phyloP scores from a whole-genome alignment of 2,113 vertebrate species.

The Cottus gobio region DNA sequence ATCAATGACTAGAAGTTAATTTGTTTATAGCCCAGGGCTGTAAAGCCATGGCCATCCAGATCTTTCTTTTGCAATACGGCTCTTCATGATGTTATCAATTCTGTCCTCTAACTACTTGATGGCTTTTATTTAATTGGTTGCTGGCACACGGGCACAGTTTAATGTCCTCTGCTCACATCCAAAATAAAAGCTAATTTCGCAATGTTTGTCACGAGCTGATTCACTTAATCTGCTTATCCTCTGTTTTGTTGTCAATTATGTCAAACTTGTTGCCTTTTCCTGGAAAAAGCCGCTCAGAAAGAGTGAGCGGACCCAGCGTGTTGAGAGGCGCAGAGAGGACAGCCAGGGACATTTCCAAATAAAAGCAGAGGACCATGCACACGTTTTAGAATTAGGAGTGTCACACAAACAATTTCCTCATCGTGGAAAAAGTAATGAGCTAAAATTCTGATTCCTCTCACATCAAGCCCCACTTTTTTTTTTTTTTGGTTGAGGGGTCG shows the following conservation, averaged over 20 bases:
- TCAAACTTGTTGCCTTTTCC: slow-evolving; percentile 51
- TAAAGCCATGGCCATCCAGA: slow-evolving; percentile 6
- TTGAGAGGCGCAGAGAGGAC: slow-evolving; percentile 51
- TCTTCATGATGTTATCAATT: slow-evolving; percentile 49
- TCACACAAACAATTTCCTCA: slow-evolving; percentile 78
- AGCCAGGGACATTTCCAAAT: slow-evolving; percentile 78
- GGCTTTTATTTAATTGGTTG: neutral
- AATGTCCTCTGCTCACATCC: slow-evolving; percentile 22
- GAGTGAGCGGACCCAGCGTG: slow-evolving; percentile 18
- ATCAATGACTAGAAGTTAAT: slow-evolving; percentile 25
- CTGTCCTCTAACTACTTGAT: slow-evolving; percentile 10
- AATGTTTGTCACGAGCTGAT: slow-evolving; percentile 60
- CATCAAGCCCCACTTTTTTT: slow-evolving; percentile 45
- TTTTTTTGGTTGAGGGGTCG: neutral
- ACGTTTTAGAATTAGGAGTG: slow-evolving; percentile 68
- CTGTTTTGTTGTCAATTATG: slow-evolving; percentile 71
- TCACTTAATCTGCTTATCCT: slow-evolving; percentile 64
- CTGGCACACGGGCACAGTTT: neutral
- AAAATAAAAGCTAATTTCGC: slow-evolving; percentile 30
- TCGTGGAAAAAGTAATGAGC: slow-evolving; percentile 79
- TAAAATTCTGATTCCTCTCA: slow-evolving; percentile 55
- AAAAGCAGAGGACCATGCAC: slow-evolving; percentile 58
- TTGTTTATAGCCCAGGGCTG: neutral
- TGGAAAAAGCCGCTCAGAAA: slow-evolving; percentile 64
- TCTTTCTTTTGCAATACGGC: slow-evolving; percentile 43